These are phyloP conservation scores for Noturus placidus DNA, from an alignment of 2,113 vertebrate genomes.

Conservation along the genomic window DNA sequence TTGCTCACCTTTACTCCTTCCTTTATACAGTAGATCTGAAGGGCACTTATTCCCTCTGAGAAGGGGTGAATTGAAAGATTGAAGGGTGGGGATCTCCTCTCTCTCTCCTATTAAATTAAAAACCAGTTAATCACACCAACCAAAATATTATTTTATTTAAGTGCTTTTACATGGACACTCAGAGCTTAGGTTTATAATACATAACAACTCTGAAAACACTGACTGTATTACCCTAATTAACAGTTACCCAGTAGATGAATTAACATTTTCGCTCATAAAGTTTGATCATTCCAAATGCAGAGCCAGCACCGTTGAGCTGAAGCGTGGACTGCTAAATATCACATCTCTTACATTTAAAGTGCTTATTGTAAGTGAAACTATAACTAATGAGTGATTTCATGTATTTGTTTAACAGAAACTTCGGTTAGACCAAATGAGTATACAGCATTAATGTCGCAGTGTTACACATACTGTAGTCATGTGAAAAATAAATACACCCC, in stretches of 20 bases:
- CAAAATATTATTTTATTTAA: not conserved
- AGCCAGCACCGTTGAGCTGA: too few relatives aligned
- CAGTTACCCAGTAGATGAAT: not conserved
- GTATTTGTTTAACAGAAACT: too few relatives aligned
- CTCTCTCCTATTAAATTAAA: conserved; percentile 82
- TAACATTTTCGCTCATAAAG: not conserved
- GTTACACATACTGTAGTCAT: too few relatives aligned
- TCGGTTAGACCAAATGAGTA: too few relatives aligned
- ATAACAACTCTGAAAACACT: not conserved
- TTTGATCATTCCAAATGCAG: not conserved
- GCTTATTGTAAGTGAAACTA: too few relatives aligned
- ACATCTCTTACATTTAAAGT: too few relatives aligned
- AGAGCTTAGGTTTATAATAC: not conserved
- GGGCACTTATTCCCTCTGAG: conserved; percentile 93
- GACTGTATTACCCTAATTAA: not conserved
- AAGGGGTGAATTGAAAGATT: conserved; percentile 97
- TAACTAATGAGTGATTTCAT: too few relatives aligned
- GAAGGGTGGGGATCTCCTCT: conserved; percentile 93
- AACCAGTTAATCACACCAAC: not conserved
- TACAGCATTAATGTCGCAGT: too few relatives aligned
- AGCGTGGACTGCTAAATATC: too few relatives aligned
- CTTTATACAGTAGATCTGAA: conserved; percentile 99
- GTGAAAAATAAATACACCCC: too few relatives aligned
- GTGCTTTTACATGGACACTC: not conserved
- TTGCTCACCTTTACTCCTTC: conserved; percentile 93